Conservation (phyloP, 2,797 vertebrate genomes). For the Mastacembelus armatus region DNA sequence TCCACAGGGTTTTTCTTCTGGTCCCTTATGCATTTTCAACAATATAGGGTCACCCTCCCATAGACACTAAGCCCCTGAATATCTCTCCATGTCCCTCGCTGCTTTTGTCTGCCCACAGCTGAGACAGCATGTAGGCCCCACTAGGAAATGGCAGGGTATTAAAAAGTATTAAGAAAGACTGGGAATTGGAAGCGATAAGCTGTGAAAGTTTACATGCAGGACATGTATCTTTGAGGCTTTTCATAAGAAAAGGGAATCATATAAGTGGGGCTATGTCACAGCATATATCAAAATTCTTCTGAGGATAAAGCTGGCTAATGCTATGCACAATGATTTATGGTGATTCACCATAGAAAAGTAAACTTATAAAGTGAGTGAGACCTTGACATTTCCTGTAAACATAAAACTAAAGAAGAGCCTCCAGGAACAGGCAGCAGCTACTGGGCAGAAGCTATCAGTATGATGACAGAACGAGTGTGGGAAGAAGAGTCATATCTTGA, state of each 20-base stretch:
- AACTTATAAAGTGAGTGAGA: conserved; percentile 9
- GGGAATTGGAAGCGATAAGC: conserved; percentile 69
- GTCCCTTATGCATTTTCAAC: conserved; percentile 69
- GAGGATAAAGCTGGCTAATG: conserved; percentile 28
- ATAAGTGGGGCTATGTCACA: conserved; percentile 11
- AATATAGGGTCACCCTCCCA: conserved; percentile 75
- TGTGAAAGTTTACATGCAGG: conserved; percentile 69
- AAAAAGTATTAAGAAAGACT: conserved; percentile 70
- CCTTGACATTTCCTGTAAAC: background rate
- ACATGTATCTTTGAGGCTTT: conserved; percentile 56
- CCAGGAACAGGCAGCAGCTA: conserved; percentile 7
- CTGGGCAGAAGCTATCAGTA: conserved; percentile 6
- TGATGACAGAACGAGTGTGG: conserved; percentile 13
- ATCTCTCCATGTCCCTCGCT: conserved; percentile 53
- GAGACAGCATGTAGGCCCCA: conserved; percentile 71
- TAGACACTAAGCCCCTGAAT: conserved; percentile 72
- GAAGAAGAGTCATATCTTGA: conserved; percentile 11
- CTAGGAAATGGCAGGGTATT: conserved; percentile 65
- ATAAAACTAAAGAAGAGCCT: background rate
- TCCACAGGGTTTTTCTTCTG: conserved; percentile 51
- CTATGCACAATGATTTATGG: background rate
- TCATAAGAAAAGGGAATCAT: conserved; percentile 63
- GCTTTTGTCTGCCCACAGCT: conserved; percentile 73
- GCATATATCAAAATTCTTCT: conserved; percentile 33
- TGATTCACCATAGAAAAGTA: conserved; percentile 28